These are phyloP conservation scores for Listrodromus nycthemerus DNA, from an alignment of 2,888 invertebrate species.

Conservation along the genomic window DNA sequence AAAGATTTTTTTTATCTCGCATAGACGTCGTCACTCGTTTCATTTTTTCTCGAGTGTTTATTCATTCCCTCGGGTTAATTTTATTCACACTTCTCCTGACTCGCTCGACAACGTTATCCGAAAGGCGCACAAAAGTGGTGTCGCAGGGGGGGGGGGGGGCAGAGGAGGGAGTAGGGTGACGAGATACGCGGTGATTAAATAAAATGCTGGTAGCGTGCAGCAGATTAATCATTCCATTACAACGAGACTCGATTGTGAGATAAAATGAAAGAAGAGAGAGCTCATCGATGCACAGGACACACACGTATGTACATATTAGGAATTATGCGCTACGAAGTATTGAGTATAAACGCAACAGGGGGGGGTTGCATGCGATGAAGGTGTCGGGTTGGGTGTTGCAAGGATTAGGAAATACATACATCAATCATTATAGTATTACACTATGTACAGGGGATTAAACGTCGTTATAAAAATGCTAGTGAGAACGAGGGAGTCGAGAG, in stretches of 20 bases:
- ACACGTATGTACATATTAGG: slow-evolving; percentile 28
- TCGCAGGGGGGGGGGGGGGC: not conserved
- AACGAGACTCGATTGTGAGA: slow-evolving; percentile 9
- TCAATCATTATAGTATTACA: slow-evolving; percentile 30
- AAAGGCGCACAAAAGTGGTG: slow-evolving; percentile 11
- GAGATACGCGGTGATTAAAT: slow-evolving; percentile 10
- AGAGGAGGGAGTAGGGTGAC: too few relatives aligned
- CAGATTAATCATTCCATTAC: slow-evolving; percentile 40
- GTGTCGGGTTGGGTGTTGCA: slow-evolving; percentile 27
- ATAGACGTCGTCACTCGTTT: slow-evolving; percentile 61
- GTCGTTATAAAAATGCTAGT: not conserved
- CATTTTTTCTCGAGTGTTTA: slow-evolving; percentile 20
- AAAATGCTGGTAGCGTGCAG: slow-evolving; percentile 45
- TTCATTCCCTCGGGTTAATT: slow-evolving; percentile 43
- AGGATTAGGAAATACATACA: slow-evolving; percentile 47
- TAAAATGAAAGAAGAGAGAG: slow-evolving; percentile 6
- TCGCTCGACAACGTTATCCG: slow-evolving; percentile 11
- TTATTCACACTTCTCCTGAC: slow-evolving; percentile 31
- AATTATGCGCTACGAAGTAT: slow-evolving; percentile 32
- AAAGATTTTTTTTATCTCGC: slow-evolving; percentile 43
- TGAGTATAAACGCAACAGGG: not conserved
- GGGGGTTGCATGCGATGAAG: slow-evolving; percentile 31
- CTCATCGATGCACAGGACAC: not conserved
- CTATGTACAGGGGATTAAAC: slow-evolving; percentile 25
- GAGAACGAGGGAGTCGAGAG: slow-evolving; percentile 34